Base-by-base conservation (phyloP, 2,797 vertebrate genomes). In the Sphaeramia orbicularis region DNA sequence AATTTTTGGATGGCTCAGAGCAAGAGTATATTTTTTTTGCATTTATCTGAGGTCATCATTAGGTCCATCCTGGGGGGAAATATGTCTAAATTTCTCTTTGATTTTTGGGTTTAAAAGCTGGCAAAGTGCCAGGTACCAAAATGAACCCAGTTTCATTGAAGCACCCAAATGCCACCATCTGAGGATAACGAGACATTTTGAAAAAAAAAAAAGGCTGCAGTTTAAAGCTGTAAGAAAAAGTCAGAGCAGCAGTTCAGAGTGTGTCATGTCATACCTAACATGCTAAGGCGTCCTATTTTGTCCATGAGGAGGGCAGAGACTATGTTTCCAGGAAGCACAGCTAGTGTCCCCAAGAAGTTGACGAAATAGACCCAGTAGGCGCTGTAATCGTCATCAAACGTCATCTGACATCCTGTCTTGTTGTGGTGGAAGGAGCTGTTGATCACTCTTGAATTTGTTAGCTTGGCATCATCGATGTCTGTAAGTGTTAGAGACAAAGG, bases 281-380 rank as follows among this genome's bases (percentile, higher is more conserved):
- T 99, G 0, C 96, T 97, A 53, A 99, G 91, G 11, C 97, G 95
- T 7, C 98, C 98, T 10, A 98, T 99, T 91, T 97, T 96, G 82
- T 99, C 98, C 97, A 99, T 99, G 61, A 99, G 93, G 53, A 99
- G 95, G 58, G 98, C 98, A 0, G 98, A 99, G 59, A 99, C 97
- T 5, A 99, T 98, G 90, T 99, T 99, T 24, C 98, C 98, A 0
- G 98, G 98, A 81, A 99, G 88, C 78, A 99, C 98, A 0, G 98
- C 97, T 79, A 99, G 71, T 0, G 97, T 99, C 71, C 98, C 98
- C 83, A 99, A 92, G 90, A 99, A 99, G 93, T 98, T 99, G 89
- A 99, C 96, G 55, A 99, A 99, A 62, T 99, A 99, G 77, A 99
- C 96, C 98, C 98, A 99, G 91, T 99, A 99, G 89, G 98, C 98